Evolutionary conservation across 2,888 invertebrate species (phyloP), one percentile per base, ranked within the genome.

Genomic region (Drosophila aldrichi): DNA sequence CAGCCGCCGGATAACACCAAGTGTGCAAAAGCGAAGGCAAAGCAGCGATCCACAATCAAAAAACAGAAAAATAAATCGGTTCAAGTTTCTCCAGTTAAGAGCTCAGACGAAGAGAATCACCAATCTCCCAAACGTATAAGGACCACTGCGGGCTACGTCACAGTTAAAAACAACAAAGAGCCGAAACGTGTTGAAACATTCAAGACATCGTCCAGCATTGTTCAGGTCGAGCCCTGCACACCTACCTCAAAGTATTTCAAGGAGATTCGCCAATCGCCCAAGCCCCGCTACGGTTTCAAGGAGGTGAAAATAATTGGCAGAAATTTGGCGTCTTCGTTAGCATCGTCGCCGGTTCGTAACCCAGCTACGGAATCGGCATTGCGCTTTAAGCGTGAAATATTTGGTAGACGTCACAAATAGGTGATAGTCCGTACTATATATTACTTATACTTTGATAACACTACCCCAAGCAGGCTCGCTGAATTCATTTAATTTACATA

Each of bases 221-320:
- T 92, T 3, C 69, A 77, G 22, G 91, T 92, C 7, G 92, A 92
- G 72, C 90, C 90, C 3, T 38, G 79, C 7, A 90, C 92, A 0
- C 92, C 92, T 7, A 75, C 41, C 9, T 71, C 65, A 2, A 81
- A 82, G 52, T 70, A 80, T 61, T 92, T 92, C 20, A 83, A 75
- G 12, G 92, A 91, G 64, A 71, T 85, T 63, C 88, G 89, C 1
- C 51, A 76, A n/a, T 83, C 91, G 0, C 91, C 92, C 1, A 29
- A 18, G 2, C 52, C 51, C 32, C 51, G 44, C 8, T 49, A n/a
- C 12, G 74, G 70, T 0, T 83, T 83, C n/a, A 48, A 48, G 2
- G 72, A 62, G 25, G 9, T 41, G 0, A 51, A 55, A 40, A 14
- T 7, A 2, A 14, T 12, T 2, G 64, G 54, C 40, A 68, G 20